Evolutionary conservation across 1,140 invertebrate species (phyloP), one percentile per base, ranked within the genome.

Genomic region (Anoplolepis gracilipes): DNA sequence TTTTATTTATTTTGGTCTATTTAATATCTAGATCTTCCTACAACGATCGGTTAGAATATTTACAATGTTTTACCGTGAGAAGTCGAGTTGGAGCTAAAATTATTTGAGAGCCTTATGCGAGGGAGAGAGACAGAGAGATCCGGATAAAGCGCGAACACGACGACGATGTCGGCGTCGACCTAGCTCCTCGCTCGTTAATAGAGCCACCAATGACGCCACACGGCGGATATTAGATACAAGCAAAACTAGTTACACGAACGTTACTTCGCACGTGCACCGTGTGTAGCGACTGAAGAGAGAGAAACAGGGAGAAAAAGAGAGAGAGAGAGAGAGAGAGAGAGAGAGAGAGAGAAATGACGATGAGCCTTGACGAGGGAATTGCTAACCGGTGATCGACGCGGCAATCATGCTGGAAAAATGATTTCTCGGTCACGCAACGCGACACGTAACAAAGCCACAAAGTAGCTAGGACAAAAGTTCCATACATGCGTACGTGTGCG

Each of bases 211-310:
- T 81, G 78, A 81, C 78, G 78, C 78, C 36, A 81, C 65, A 59
- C 65, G 53, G n/a, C 65, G 78, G 78, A 81, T 81, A 81, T 81
- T 81, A 81, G 67, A 81, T 81, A 81, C 78, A 67, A 81, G 78
- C 78, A 81, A 81, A 81, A 81, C 78, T 81, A 81, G 78, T 81
- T 81, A 81, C 53, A 81, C 36, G 53, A 84, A 62, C 69, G 85
- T 84, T 82, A 85, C 78, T 85, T 76, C 78, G 73, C 78, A 61
- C 79, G 73, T 81, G 78, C 78, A 81, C 25, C 65, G 16, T 69
- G 39, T n/a, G 42, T 81, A 85, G 81, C 85, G 77, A 36, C 75
- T 65, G 69, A 55, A 65, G 82, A 86, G 79, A 84, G 75, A 85
- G 59, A 87, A 53, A 70, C n/a, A 69, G 1, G 33, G 6, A 22